These are phyloP conservation scores for Brienomyrus longianalis DNA, from an alignment of 2,113 vertebrate species.

Conservation along the genomic window DNA sequence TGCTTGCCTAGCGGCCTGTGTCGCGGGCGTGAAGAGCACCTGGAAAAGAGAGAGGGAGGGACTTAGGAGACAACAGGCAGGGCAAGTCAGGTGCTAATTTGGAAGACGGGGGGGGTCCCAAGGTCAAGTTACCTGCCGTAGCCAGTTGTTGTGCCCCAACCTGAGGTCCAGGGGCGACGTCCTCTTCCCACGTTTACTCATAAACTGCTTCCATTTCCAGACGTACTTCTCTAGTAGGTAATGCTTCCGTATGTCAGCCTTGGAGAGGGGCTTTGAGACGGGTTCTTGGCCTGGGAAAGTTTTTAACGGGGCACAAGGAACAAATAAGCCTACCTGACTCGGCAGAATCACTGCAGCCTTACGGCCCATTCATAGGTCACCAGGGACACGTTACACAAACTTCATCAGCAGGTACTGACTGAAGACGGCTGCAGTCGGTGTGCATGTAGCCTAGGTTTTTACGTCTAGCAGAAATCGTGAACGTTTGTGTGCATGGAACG, in stretches of 20 bases:
- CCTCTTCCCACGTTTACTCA: conserved; percentile 74
- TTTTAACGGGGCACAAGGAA: background rate
- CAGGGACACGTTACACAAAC: background rate
- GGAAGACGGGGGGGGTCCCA: too few species aligned
- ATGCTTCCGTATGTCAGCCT: conserved; percentile 76
- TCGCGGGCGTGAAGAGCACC: conserved; percentile 97
- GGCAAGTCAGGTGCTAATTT: background rate
- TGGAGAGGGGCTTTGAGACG: conserved; percentile 75
- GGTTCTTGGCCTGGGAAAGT: conserved; percentile 62
- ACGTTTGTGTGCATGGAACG: background rate
- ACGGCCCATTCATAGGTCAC: background rate
- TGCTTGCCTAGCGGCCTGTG: conserved; percentile 90
- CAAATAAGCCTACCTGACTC: background rate
- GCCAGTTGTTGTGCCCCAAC: conserved; percentile 96
- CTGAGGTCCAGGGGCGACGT: conserved; percentile 79
- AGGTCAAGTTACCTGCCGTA: conserved; percentile 72
- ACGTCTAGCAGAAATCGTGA: background rate
- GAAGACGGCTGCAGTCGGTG: background rate
- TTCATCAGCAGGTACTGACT: background rate
- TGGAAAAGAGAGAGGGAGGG: conserved; percentile 34
- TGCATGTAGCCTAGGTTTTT: background rate
- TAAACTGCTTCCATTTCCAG: conserved; percentile 97
- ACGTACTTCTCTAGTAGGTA: conserved; percentile 91
- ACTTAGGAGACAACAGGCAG: background rate
- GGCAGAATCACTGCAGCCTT: background rate